Conservation (phyloP, 2,113 vertebrate species). For the Perca schrenkii region DNA sequence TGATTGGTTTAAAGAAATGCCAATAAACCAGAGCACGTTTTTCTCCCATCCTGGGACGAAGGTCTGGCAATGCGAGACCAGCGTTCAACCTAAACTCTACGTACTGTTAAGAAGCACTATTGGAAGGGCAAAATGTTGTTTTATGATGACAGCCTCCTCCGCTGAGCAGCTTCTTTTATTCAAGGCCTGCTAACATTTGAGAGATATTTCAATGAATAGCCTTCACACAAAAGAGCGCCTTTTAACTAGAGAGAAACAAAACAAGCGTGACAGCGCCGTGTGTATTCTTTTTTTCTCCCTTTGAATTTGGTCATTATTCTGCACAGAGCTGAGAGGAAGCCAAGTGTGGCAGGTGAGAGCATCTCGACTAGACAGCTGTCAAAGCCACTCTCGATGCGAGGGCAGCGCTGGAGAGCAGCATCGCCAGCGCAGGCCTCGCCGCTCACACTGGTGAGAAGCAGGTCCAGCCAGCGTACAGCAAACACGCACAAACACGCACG, state of each 20-base stretch:
- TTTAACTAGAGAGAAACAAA: slow-evolving; percentile 57
- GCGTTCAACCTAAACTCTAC: not conserved
- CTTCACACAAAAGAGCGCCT: slow-evolving; percentile 32
- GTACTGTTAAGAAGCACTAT: not conserved
- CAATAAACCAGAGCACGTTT: too few relatives aligned
- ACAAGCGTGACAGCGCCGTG: slow-evolving; percentile 46
- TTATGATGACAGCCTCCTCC: slow-evolving; percentile 20
- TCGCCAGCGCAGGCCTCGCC: slow-evolving; percentile 44
- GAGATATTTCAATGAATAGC: slow-evolving; percentile 55
- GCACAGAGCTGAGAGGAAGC: slow-evolving; percentile 61
- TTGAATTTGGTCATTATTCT: slow-evolving; percentile 69
- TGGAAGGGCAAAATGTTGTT: not conserved
- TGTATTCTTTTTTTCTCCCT: slow-evolving; percentile 10
- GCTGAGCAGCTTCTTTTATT: not conserved
- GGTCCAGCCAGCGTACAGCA: slow-evolving; percentile 44
- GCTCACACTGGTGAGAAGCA: slow-evolving; percentile 56
- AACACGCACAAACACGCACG: slow-evolving; percentile 27
- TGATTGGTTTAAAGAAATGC: too few relatives aligned
- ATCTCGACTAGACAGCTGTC: slow-evolving; percentile 75
- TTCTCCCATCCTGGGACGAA: too few relatives aligned
- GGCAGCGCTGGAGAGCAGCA: slow-evolving; percentile 42
- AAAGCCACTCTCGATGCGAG: slow-evolving; percentile 52
- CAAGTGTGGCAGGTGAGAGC: slow-evolving; percentile 71
- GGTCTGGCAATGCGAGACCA: too few relatives aligned
- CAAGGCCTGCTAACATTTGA: slow-evolving; percentile 9